Evolutionary conservation across 2,113 vertebrate species (phyloP).

Genomic region (Stigmatopora argus): DNA sequence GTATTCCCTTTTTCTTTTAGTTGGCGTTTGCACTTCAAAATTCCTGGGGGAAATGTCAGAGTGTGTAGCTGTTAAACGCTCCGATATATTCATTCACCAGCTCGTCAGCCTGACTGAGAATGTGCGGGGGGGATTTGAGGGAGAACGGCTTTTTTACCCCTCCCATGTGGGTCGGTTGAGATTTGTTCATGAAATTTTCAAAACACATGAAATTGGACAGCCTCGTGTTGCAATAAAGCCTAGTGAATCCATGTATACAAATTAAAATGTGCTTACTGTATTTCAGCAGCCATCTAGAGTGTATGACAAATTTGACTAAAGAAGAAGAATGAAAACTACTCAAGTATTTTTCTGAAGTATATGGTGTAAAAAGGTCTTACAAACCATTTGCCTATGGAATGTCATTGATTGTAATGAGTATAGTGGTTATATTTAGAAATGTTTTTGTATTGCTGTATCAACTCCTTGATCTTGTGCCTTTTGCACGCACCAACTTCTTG

Average conservation of each 20-base stretch:
- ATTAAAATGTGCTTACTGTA: not conserved
- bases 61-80: conserved; percentile 1
- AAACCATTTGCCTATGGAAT: not conserved
- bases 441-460: not conserved
- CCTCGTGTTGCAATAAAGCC: not conserved
- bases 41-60: conserved; percentile 5
- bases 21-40: conserved; percentile 3
- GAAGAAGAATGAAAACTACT: no score
- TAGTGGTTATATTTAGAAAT: not conserved
- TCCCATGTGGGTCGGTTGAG: not conserved
- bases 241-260: not conserved
- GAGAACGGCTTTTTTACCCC: not conserved
- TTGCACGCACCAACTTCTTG: not conserved
- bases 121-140: not conserved
- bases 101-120: not conserved
- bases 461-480: not conserved
- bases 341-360: not conserved
- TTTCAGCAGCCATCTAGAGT: no score
- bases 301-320: no score
- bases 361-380: not conserved
- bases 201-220: not conserved
- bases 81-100: not conserved
- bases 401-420: not conserved
- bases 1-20: not conserved
- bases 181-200: not conserved